These are phyloP conservation scores for Seriola quinqueradiata DNA, from an alignment of 2,113 vertebrate genomes.

Conservation along the genomic window DNA sequence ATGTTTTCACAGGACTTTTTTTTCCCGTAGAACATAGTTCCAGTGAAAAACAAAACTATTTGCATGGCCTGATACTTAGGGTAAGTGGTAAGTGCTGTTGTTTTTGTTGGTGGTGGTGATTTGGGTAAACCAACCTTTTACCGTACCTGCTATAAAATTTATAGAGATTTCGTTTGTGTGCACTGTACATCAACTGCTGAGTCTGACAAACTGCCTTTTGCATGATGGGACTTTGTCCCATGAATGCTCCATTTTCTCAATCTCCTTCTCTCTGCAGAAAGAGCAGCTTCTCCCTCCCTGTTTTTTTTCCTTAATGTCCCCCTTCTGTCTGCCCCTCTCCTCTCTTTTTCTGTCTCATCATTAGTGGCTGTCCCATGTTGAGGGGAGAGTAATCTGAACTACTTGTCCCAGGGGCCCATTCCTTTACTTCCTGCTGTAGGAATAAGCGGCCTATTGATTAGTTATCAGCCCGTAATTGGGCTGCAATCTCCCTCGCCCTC, in stretches of 20 bases:
- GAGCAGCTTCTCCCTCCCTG: not conserved
- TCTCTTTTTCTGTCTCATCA: conserved; percentile 87
- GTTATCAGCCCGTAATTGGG: conserved; percentile 99
- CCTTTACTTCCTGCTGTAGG: conserved; percentile 99
- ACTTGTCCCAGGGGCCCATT: conserved; percentile 96
- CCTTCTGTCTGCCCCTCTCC: conserved; percentile 79
- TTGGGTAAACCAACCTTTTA: not conserved
- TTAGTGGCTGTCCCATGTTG: conserved; percentile 94
- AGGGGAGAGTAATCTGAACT: conserved; percentile 99
- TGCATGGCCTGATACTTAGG: not conserved
- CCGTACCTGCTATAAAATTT: not conserved
- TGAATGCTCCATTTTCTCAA: conserved; percentile 4
- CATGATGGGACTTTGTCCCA: not conserved
- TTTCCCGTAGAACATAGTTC: not conserved
- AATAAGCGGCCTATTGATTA: conserved; percentile 99
- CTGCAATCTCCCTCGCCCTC: conserved; percentile 95
- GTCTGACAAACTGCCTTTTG: conserved; percentile 14
- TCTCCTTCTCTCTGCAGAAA: conserved; percentile 58
- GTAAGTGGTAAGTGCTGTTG: not conserved
- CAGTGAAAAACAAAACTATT: not conserved
- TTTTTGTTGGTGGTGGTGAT: not conserved
- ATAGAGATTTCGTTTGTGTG: not conserved
- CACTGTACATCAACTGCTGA: conserved; percentile 6
- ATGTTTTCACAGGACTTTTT: not conserved
- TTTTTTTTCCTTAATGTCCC: conserved; percentile 24